phyloP scores from a whole-genome alignment of 2,888 invertebrate species.

The Sceliomorpha sp. region DNA sequence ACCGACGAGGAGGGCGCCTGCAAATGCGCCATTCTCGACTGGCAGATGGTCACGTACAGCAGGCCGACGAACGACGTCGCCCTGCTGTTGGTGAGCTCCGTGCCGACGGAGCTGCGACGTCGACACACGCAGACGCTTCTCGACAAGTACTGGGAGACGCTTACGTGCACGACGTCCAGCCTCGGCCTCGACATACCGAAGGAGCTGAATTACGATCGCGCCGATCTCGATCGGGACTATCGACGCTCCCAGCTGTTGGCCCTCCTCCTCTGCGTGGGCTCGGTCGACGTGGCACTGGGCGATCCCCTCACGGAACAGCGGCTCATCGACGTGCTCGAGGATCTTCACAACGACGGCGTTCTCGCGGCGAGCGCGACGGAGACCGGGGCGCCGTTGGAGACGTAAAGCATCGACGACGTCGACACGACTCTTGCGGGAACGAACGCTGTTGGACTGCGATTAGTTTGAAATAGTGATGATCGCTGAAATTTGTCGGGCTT shows the following conservation, averaged over 20 bases:
- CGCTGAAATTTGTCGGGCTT: too few relatives aligned
- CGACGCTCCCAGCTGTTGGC: constrained; percentile 87
- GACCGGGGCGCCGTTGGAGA: constrained; percentile 25
- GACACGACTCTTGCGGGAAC: not conserved
- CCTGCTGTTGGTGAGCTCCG: constrained; percentile 86
- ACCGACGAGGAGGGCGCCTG: constrained; percentile 74
- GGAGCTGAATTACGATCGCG: constrained; percentile 82
- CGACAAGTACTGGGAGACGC: constrained; percentile 86
- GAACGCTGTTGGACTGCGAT: not conserved
- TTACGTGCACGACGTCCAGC: constrained; percentile 83
- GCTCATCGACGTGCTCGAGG: constrained; percentile 87
- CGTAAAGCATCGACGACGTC: too few relatives aligned
- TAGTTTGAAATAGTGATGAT: too few relatives aligned
- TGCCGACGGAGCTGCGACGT: constrained; percentile 86
- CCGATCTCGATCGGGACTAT: constrained; percentile 82
- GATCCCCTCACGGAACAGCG: constrained; percentile 88
- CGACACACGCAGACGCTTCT: constrained; percentile 84
- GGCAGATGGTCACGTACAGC: constrained; percentile 92
- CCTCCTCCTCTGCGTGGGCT: constrained; percentile 89
- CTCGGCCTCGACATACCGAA: constrained; percentile 84
- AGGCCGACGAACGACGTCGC: constrained; percentile 90
- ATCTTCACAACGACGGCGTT: constrained; percentile 87
- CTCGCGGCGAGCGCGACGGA: constrained; percentile 81
- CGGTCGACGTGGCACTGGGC: constrained; percentile 89
- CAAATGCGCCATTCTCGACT: constrained; percentile 88